phyloP scores from a whole-genome alignment of 2,888 invertebrate species.

The Branchipolynoe longqiensis region DNA sequence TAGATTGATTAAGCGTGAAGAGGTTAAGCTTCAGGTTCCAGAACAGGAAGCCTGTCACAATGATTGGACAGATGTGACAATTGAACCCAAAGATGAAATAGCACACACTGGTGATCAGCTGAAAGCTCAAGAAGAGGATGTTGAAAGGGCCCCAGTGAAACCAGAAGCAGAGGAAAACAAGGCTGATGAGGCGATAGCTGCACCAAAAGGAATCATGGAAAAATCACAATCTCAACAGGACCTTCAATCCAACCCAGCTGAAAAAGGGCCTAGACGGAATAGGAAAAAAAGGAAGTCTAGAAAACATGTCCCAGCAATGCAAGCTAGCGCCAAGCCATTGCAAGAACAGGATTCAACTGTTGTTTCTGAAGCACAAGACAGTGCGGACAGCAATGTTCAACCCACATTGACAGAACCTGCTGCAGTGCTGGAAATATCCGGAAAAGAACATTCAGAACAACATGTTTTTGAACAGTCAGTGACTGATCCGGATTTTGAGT shows the following conservation, averaged over 20 bases:
- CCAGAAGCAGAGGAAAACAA: background rate
- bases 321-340: no score
- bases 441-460: no score
- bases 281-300: slow-evolving; percentile 1
- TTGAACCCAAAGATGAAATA: background rate
- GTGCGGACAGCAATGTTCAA: no score
- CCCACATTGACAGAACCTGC: no score
- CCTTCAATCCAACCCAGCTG: background rate
- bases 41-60: background rate
- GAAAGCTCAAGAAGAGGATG: background rate
- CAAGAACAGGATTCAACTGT: no score
- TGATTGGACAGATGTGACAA: background rate
- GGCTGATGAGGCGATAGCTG: background rate
- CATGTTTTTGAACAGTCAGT: slow-evolving; percentile 18
- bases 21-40: background rate
- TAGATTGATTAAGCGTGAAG: background rate
- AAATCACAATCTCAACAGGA: no score
- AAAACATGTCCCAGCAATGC: no score
- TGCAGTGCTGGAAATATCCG: no score
- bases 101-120: background rate
- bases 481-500: background rate
- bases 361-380: no score
- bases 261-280: slow-evolving; percentile 2
- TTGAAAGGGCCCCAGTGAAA: background rate
- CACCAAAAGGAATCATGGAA: background rate